Evolutionary conservation across 2,888 invertebrate species (phyloP).

Genomic region (Timema cristinae): DNA sequence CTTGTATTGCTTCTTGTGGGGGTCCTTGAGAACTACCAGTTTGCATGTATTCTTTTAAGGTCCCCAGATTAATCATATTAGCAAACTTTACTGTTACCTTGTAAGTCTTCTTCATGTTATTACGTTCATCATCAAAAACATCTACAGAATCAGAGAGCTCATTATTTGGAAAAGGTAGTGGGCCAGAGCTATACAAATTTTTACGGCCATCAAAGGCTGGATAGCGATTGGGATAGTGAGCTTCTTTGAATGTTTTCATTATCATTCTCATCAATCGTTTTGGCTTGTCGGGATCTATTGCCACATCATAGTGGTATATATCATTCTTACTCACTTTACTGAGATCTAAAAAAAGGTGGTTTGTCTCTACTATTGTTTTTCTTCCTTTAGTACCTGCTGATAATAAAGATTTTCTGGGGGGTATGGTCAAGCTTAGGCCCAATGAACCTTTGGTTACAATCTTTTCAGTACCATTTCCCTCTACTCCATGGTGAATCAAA

Average conservation of each 20-base stretch:
- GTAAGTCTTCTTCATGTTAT: conserved; percentile 40
- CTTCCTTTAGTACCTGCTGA: conserved; percentile 45
- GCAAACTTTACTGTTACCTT: conserved; percentile 54
- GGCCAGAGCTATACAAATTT: conserved; percentile 56
- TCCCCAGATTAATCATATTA: conserved; percentile 51
- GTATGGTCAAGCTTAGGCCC: background rate
- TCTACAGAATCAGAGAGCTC: conserved; percentile 39
- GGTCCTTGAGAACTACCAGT: conserved; percentile 44
- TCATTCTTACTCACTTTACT: conserved; percentile 43
- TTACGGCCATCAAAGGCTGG: conserved; percentile 73
- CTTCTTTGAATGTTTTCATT: conserved; percentile 38
- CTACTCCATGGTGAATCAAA: too few relatives aligned
- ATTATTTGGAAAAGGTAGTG: conserved; percentile 45
- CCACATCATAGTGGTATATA: conserved; percentile 79
- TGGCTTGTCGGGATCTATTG: conserved; percentile 63
- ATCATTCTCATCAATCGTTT: conserved; percentile 54
- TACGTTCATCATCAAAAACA: conserved; percentile 42
- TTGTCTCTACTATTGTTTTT: conserved; percentile 52
- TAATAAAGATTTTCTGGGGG: background rate
- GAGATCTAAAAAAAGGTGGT: conserved; percentile 60
- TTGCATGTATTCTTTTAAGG: conserved; percentile 40
- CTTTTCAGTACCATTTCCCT: too few relatives aligned
- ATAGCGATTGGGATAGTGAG: conserved; percentile 45
- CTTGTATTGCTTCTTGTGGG: conserved; percentile 64
- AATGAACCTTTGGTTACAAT: background rate